phyloP scores from a whole-genome alignment of 2,888 invertebrate genomes.

The Eupithecia inturbata region DNA sequence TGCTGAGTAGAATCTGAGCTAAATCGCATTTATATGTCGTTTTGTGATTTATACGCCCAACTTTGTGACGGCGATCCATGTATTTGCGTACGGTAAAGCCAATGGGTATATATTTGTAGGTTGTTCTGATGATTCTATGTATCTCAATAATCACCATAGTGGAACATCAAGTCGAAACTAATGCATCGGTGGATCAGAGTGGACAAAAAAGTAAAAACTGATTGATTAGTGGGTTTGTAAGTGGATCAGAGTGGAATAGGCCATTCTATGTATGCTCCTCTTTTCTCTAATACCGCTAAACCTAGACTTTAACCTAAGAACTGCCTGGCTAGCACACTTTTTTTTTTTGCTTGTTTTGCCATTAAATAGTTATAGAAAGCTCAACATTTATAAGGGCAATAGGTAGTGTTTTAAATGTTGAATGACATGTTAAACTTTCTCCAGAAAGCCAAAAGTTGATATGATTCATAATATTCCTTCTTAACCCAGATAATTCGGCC shows the following conservation, averaged over 20 bases:
- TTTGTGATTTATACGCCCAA: slow-evolving; percentile 9
- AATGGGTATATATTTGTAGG: background rate
- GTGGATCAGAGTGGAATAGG: no score
- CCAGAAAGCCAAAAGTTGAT: slow-evolving; percentile 28
- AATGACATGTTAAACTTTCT: slow-evolving; percentile 23
- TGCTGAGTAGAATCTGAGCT: background rate
- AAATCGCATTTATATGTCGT: slow-evolving; percentile 1
- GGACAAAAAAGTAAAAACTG: no score
- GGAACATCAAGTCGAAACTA: no score
- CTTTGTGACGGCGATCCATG: slow-evolving; percentile 11
- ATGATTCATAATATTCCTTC: slow-evolving; percentile 31
- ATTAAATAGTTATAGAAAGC: background rate
- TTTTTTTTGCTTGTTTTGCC: background rate
- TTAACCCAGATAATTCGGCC: slow-evolving; percentile 27
- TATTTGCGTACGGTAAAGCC: slow-evolving; percentile 1
- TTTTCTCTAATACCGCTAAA: background rate
- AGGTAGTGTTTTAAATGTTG: background rate
- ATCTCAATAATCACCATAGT: no score
- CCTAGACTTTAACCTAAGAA: background rate
- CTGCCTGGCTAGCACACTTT: background rate
- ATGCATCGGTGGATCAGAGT: no score
- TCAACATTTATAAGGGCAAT: slow-evolving; percentile 1
- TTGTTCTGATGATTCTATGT: background rate
- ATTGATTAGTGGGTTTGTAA: no score
- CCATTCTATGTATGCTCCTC: background rate